Percentiles rank a stretch among this genome's conserved stretches.
phyloP scores from a whole-genome alignment of 2,797 vertebrate genomes.

The Dendrocincla tyrannina region DNA sequence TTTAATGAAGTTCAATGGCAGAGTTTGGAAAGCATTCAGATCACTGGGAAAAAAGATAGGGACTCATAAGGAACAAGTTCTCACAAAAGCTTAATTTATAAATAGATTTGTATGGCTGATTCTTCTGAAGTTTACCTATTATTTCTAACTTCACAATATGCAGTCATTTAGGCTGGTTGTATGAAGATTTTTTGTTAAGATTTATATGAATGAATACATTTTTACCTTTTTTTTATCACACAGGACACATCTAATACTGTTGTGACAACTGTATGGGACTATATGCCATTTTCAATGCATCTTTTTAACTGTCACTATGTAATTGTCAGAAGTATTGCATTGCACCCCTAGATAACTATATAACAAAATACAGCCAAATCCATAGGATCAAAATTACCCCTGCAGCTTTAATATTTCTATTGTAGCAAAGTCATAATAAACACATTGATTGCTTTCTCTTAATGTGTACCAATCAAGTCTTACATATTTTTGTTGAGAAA shows the following conservation, averaged over 20 bases:
- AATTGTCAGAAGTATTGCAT: neutral
- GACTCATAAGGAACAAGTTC: neutral
- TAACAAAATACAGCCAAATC: neutral
- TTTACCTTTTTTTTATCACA: neutral
- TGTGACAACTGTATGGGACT: neutral
- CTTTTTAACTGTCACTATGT: neutral
- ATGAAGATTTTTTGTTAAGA: neutral
- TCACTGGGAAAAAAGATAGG: neutral
- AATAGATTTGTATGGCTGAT: neutral
- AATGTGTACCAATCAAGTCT: neutral
- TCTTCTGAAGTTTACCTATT: neutral
- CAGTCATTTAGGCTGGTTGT: neutral
- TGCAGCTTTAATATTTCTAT: neutral
- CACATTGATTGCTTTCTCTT: neutral
- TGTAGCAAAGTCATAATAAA: neutral
- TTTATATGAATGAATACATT: neutral
- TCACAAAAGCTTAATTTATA: neutral
- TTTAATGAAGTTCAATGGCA: neutral
- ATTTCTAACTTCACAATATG: neutral
- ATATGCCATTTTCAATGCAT: neutral
- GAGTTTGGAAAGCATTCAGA: constrained; percentile 14
- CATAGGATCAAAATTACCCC: neutral
- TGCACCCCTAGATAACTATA: neutral
- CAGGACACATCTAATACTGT: neutral
- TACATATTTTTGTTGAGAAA: neutral